These are phyloP conservation scores for Acropternis orthonyx DNA, from an alignment of 2,797 vertebrate species.

Conservation along the genomic window DNA sequence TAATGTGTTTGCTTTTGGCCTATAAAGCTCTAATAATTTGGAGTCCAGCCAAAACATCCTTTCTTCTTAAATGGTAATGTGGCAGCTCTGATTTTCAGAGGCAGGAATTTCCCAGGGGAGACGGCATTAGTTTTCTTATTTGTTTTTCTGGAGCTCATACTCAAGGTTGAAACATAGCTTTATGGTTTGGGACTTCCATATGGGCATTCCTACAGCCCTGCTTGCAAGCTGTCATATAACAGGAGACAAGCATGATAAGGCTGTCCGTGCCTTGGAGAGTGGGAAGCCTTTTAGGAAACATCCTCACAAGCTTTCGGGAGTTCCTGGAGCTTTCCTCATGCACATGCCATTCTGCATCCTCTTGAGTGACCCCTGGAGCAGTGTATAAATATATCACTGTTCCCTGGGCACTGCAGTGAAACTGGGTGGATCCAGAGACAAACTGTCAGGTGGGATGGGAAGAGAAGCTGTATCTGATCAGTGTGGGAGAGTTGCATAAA, in stretches of 20 bases:
- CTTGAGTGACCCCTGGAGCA: not conserved
- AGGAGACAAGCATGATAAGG: not conserved
- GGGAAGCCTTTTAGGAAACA: not conserved
- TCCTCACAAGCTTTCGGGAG: not conserved
- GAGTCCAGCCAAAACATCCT: constrained; percentile 4
- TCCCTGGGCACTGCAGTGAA: not conserved
- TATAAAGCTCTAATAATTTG: constrained; percentile 58
- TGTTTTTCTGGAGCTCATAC: constrained; percentile 7
- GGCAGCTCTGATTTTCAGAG: constrained; percentile 34
- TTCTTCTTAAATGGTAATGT: not conserved
- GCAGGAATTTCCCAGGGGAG: not conserved
- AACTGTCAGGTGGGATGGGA: not conserved
- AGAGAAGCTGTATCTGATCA: not conserved
- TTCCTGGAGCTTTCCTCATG: not conserved
- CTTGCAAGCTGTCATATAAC: not conserved
- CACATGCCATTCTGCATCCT: not conserved
- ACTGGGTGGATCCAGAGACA: not conserved
- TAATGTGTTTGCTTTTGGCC: constrained; percentile 52
- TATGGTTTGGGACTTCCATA: constrained; percentile 14
- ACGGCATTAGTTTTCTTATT: constrained; percentile 16
- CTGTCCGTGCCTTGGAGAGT: not conserved
- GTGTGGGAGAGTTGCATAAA: not conserved
- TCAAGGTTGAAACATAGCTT: not conserved
- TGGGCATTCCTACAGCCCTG: not conserved
- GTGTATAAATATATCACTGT: not conserved